A percentile compares a stretch with the other conserved stretches of the same genome.
phyloP scores from a whole-genome alignment of 2,113 vertebrate species.

The Lipotes vexillifer region DNA sequence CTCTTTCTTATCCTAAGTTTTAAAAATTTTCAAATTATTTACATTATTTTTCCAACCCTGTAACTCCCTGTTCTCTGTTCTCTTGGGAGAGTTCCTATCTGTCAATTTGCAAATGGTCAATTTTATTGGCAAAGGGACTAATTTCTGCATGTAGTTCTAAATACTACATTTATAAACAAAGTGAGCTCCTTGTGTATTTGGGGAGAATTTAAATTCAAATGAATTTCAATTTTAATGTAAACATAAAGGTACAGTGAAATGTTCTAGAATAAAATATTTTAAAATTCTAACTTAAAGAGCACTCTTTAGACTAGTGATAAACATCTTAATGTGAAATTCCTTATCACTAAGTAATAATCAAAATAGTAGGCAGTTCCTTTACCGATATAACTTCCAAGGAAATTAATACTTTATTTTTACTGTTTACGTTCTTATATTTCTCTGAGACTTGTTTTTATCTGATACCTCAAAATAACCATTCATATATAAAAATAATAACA shows the following conservation, averaged over 20 bases:
- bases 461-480: neutral
- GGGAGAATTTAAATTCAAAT: slow-evolving; percentile 25
- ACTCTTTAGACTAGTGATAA: neutral
- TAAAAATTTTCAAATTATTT: neutral
- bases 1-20: neutral
- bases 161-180: neutral
- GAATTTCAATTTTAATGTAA: neutral
- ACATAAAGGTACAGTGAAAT: neutral
- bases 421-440: neutral
- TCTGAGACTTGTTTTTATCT: neutral
- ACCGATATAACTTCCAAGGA: neutral
- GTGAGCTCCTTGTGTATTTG: neutral
- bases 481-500: neutral
- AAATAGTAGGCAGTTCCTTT: neutral
- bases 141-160: neutral
- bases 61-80: neutral
- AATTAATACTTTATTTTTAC: neutral
- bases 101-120: neutral
- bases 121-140: neutral
- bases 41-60: neutral
- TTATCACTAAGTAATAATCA: neutral
- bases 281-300: slow-evolving; percentile 5
- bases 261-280: neutral
- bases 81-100: neutral
- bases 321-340: neutral